Conservation (phyloP, 2,113 vertebrate genomes). For the Pedionomus torquatus region DNA sequence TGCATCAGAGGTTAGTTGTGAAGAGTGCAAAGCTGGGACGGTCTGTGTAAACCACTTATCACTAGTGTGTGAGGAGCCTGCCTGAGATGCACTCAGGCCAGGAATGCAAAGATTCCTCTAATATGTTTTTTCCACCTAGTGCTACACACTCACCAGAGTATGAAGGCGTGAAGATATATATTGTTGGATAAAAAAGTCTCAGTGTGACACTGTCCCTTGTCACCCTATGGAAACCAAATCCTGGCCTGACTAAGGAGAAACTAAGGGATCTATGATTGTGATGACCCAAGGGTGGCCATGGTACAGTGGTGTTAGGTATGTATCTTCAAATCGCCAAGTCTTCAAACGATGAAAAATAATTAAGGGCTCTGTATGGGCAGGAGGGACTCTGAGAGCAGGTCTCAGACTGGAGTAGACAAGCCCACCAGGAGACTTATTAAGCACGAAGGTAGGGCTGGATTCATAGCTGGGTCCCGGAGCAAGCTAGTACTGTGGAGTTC, state of each 20-base stretch:
- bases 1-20: not conserved
- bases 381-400: not conserved
- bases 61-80: not conserved
- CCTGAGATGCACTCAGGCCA: not conserved
- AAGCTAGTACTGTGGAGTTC: not conserved
- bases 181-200: not conserved
- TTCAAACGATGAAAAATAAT: not conserved
- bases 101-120: not conserved
- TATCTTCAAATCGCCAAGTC: not conserved
- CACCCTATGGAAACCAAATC: not conserved
- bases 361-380: not conserved
- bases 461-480: not conserved
- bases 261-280: fast-evolving
- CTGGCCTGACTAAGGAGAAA: not conserved
- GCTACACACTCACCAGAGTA: not conserved
- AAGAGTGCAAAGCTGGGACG: not conserved
- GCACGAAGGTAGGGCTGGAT: not conserved
- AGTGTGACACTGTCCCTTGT: not conserved
- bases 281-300: not conserved
- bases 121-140: not conserved
- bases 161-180: not conserved
- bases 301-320: not conserved
- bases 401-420: not conserved
- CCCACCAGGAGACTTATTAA: not conserved
- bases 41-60: not conserved